Evolutionary conservation across 2,113 vertebrate species (phyloP), one percentile per base, ranked within the genome.

Genomic region (Lophura nycthemera): DNA sequence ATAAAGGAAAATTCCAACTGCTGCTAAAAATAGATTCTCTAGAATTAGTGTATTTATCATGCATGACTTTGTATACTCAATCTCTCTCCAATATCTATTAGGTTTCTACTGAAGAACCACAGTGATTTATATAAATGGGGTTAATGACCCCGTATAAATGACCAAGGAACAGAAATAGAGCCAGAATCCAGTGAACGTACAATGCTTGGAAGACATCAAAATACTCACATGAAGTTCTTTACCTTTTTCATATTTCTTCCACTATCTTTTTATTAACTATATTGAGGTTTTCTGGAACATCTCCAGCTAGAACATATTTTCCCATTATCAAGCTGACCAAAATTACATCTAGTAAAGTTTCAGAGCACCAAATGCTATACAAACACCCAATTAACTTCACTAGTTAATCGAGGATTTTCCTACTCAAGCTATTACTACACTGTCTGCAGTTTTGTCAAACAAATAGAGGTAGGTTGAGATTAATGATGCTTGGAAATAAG

Each of bases 361-460:
- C 66, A 79, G 34, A 89, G 84, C 38, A 85, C 54, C 36, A 67
- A 92, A 85, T 3, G 0, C 42, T 82, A 29, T 66, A 34, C 42
- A 90, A 90, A 86, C 48, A 94, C 45, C 61, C 48, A 65, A 82
- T 93, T 96, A 95, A 82, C 54, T 87, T 64, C 43, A 9, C 52
- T 17, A 82, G 83, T 63, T 18, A 89, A 29, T 54, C 27, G 9
- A 30, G 52, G 73, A 76, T 59, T 82, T 79, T 89, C 86, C 77
- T 76, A 74, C 78, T 76, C 45, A 67, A 71, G 73, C 59, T 19
- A 29, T 27, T 61, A 32, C 34, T 81, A 16, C 27, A 60, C 56
- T 86, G 70, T 71, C 57, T 73, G 59, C 69, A 75, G 63, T 75
- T 90, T 45, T 80, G 45, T 79, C 54, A 90, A 90, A 81, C 43